These are phyloP conservation scores for Lordiphosa fenestrarum DNA, from an alignment of 2,888 invertebrate species.

Conservation along the genomic window DNA sequence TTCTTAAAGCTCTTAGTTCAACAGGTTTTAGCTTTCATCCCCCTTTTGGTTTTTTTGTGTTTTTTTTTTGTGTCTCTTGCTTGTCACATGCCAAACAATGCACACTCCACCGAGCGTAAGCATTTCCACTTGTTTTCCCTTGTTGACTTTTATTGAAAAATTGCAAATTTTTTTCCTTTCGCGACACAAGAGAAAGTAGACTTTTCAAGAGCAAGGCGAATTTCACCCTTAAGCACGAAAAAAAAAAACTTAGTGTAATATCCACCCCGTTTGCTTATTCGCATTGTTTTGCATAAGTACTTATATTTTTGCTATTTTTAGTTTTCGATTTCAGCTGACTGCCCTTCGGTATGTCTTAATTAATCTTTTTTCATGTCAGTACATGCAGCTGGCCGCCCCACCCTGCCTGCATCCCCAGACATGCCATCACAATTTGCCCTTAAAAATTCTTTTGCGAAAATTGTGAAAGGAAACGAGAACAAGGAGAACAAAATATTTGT, in stretches of 20 bases:
- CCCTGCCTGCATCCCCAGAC: too few species aligned
- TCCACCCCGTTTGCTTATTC: too few species aligned
- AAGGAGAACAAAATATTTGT: conserved; percentile 7
- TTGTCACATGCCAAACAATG: conserved; percentile 22
- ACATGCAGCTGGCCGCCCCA: too few species aligned
- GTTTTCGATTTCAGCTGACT: background rate
- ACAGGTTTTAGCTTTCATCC: conserved; percentile 12
- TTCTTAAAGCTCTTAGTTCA: conserved; percentile 3
- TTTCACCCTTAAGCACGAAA: conserved; percentile 2
- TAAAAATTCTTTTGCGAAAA: too few species aligned
- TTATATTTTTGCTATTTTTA: conserved; percentile 24
- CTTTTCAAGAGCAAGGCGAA: conserved; percentile 3
- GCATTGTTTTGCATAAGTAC: conserved; percentile 15
- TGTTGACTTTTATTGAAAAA: conserved; percentile 60
- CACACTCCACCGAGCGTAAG: conserved; percentile 36
- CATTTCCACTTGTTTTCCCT: conserved; percentile 35
- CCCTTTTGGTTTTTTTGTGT: conserved; percentile 4
- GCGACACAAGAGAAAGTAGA: background rate
- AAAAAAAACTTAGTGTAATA: too few species aligned
- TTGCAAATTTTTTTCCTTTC: conserved; percentile 33
- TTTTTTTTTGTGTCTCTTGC: too few species aligned
- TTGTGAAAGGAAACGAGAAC: conserved; percentile 1
- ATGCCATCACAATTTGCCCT: too few species aligned
- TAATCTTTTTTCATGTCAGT: too few species aligned
- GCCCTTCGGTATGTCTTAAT: too few species aligned